Evolutionary conservation across 2,113 vertebrate species (phyloP).

Genomic region (Colinus virginianus): DNA sequence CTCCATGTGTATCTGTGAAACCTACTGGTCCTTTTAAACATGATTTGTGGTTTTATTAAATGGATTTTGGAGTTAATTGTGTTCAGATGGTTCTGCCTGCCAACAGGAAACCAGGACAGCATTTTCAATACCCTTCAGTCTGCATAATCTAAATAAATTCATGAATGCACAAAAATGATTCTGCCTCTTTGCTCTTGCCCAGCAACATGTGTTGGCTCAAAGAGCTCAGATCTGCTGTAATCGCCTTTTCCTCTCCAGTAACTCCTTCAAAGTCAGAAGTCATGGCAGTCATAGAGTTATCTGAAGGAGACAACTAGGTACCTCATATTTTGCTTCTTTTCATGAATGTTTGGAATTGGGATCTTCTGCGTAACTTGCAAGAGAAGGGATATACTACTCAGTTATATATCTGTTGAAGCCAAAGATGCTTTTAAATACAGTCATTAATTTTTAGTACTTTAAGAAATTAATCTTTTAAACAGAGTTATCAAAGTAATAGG

Average conservation of each 20-base stretch:
- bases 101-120: constrained; percentile 37
- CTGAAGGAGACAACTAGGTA: neutral
- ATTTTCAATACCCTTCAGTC: constrained; percentile 41
- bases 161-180: constrained; percentile 35
- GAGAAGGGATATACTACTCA: neutral
- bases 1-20: neutral
- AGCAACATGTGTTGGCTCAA: constrained; percentile 33
- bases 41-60: constrained; percentile 56
- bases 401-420: neutral
- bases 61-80: constrained; percentile 62
- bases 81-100: constrained; percentile 46
- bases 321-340: neutral
- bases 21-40: neutral
- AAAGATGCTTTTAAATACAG: neutral
- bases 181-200: neutral
- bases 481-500: neutral
- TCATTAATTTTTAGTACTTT: constrained; percentile 21
- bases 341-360: neutral
- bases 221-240: constrained; percentile 35
- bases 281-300: neutral
- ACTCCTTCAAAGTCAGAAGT: neutral
- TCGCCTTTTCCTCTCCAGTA: constrained; percentile 48
- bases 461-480: constrained; percentile 22
- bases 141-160: constrained; percentile 44
- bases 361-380: neutral